phyloP scores from a whole-genome alignment of 2,888 invertebrate species.

The Himalopsyche anomala region DNA sequence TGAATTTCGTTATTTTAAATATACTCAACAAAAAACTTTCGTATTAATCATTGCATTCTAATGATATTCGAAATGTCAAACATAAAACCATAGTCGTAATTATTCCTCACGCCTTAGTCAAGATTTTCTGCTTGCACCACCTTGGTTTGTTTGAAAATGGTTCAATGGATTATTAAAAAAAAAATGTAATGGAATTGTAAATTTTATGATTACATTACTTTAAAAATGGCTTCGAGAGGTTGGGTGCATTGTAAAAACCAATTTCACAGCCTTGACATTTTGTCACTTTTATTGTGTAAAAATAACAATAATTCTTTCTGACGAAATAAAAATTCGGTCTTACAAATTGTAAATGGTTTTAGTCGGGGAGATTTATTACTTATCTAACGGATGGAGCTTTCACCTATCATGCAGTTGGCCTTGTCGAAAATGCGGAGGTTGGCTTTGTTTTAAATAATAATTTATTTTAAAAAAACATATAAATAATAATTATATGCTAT shows the following conservation, averaged over 20 bases:
- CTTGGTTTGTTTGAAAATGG: too few species aligned
- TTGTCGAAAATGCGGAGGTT: not conserved
- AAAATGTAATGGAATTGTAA: not conserved
- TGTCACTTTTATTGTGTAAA: constrained; percentile 30
- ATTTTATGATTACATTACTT: constrained; percentile 9
- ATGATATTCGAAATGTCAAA: too few species aligned
- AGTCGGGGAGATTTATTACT: not conserved
- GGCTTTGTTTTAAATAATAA: too few species aligned
- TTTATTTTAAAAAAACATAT: too few species aligned
- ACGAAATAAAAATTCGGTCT: constrained; percentile 3
- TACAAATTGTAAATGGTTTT: constrained; percentile 21
- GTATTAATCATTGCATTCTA: not conserved
- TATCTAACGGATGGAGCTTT: not conserved
- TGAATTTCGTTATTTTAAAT: too few species aligned
- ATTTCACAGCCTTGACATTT: constrained; percentile 28
- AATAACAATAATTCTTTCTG: constrained; percentile 11
- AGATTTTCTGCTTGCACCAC: too few species aligned
- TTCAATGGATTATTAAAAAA: not conserved
- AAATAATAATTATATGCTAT: too few species aligned
- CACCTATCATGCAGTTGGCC: not conserved
- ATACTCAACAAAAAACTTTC: not conserved
- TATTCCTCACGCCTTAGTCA: too few species aligned
- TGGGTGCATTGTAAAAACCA: constrained; percentile 29
- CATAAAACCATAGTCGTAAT: too few species aligned
- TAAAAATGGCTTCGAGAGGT: constrained; percentile 2